Evolutionary conservation across 2,113 vertebrate species (phyloP).

Genomic region (Chionomys nivalis): DNA sequence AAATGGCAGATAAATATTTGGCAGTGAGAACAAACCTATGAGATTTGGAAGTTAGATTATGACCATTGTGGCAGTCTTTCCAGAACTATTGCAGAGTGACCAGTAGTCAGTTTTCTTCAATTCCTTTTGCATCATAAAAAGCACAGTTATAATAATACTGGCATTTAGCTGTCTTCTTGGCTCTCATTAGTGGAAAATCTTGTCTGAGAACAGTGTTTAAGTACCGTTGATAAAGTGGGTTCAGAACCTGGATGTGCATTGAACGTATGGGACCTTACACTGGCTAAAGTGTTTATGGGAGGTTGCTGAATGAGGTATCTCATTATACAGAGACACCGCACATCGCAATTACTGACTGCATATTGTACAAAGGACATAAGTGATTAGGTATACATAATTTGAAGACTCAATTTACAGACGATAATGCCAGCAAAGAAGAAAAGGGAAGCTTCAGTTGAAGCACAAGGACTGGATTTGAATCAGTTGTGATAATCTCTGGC

Average conservation of each 20-base stretch:
- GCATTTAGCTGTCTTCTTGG: conserved; percentile 72
- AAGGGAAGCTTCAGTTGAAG: not conserved
- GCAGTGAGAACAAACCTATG: not conserved
- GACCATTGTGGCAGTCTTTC: conserved; percentile 45
- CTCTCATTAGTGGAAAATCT: conserved; percentile 70
- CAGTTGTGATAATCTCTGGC: conserved; percentile 15
- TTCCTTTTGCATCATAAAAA: conserved; percentile 67
- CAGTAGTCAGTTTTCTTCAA: conserved; percentile 38
- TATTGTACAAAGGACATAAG: conserved; percentile 52
- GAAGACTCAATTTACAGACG: conserved; percentile 61
- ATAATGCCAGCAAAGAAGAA: conserved; percentile 33
- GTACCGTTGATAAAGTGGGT: conserved; percentile 63
- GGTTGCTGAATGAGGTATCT: conserved; percentile 55
- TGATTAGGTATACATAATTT: conserved; percentile 65
- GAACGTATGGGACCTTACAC: conserved; percentile 36
- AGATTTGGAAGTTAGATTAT: not conserved
- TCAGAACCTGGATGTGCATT: conserved; percentile 53
- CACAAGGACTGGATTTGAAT: conserved; percentile 28
- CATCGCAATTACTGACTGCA: conserved; percentile 64
- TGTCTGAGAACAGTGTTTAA: conserved; percentile 62
- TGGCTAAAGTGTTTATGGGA: conserved; percentile 63
- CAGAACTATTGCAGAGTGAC: conserved; percentile 55
- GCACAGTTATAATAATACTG: conserved; percentile 59
- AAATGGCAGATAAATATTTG: conserved; percentile 3
- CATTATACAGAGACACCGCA: conserved; percentile 59